A percentile compares a stretch with the other conserved stretches of the same genome.
phyloP scores from a whole-genome alignment of 2,113 vertebrate species.

The Geococcyx californianus region DNA sequence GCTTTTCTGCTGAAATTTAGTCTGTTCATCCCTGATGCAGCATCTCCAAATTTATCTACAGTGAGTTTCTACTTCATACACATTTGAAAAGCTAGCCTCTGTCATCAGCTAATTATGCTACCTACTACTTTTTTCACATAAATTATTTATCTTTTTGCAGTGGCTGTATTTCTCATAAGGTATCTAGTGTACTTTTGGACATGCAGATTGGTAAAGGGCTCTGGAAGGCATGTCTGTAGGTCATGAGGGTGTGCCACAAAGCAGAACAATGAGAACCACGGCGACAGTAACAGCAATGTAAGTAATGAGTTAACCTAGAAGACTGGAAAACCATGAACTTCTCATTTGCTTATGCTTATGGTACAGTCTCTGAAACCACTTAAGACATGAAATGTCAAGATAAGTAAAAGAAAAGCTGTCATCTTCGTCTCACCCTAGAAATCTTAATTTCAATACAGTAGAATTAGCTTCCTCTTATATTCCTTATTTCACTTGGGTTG shows the following conservation, averaged over 20 bases:
- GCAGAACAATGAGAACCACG: neutral
- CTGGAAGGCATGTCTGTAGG: neutral
- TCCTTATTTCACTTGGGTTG: neutral
- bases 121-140: neutral
- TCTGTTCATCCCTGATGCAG: neutral
- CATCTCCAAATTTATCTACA: neutral
- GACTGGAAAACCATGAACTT: neutral
- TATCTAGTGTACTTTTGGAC: neutral
- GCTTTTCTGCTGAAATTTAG: neutral
- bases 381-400: neutral
- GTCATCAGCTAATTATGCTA: neutral
- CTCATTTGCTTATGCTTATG: neutral
- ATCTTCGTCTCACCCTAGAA: neutral
- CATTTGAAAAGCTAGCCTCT: neutral
- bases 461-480: neutral
- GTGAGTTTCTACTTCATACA: neutral
- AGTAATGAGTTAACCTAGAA: neutral
- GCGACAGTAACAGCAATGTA: neutral
- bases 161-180: neutral
- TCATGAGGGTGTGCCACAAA: neutral
- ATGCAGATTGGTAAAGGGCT: neutral
- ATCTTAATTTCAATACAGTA: neutral
- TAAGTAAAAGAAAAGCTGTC: neutral
- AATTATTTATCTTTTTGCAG: neutral
- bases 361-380: neutral